Evolutionary conservation across 2,888 invertebrate species (phyloP), one percentile per base, ranked within the genome.

Genomic region (Lucinisca nassula): DNA sequence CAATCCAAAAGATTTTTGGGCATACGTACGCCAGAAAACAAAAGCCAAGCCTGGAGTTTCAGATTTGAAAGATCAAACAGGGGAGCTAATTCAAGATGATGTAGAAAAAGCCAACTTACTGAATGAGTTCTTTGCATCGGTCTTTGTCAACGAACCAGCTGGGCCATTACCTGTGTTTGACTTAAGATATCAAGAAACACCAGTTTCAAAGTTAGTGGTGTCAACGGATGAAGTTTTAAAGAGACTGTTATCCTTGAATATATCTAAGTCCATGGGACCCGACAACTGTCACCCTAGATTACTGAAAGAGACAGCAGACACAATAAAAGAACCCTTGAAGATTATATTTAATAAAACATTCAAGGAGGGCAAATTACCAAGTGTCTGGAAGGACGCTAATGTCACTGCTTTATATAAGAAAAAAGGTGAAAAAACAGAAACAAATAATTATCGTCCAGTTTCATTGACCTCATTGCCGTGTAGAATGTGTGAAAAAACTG

Each of bases 211-310:
- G 21, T 21, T 78, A 21, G 35, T 21, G 38, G 30, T 61, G 37
- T 27, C 58, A 37, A 8, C 32, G 32, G 30, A 78, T 17, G 61
- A 21, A 27, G 24, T 78, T 12, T 35, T 21, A n/a, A 58, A 78
- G 37, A 32, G n/a, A 12, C 35, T 76, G 49, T 67, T 70, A 24
- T 32, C 61, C 32, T 27, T 82, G 30, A 49, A 82, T 49, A 61
- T 49, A 17, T 6, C 49, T 45, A 82, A 77, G 58, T 82, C 70
- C 1, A 32, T 76, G 24, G 84, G 73, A 12, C 74, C 84, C 0
- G 79, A 79, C 38, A 45, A 40, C 2, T 45, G 77, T 12, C 78
- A 73, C 40, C 84, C 84, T 6, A 30, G 67, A 32, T 76, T 75
- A 14, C 24, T 84, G 21, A 40, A 45, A 35, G 84, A 84, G 32